Conservation (phyloP, 1,140 invertebrate species). For the Plectus sambesii region DNA sequence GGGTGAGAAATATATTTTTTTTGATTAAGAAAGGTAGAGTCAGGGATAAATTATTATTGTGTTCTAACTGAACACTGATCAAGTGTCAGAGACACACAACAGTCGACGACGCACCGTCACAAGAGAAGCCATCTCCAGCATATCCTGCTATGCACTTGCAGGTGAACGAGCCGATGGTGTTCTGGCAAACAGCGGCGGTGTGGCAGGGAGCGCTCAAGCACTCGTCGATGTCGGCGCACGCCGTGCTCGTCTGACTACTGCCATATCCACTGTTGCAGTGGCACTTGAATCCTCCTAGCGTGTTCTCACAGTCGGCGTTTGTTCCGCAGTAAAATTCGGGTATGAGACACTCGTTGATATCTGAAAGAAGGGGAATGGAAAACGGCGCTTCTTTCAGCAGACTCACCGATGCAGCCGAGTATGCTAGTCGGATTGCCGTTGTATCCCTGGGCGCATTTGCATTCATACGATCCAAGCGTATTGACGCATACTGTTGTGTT, state of each 20-base stretch:
- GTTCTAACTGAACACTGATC: too few relatives aligned
- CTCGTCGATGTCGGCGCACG: slow-evolving; percentile 27
- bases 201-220: slow-evolving; percentile 25
- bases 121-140: slow-evolving; percentile 11
- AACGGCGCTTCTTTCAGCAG: too few relatives aligned
- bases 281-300: slow-evolving; percentile 18
- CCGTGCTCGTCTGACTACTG: too few relatives aligned
- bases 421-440: slow-evolving; percentile 17
- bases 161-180: slow-evolving; percentile 29
- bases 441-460: slow-evolving; percentile 21
- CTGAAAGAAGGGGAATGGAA: too few relatives aligned
- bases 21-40: too few relatives aligned
- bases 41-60: too few relatives aligned
- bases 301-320: slow-evolving; percentile 17
- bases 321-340: slow-evolving; percentile 11
- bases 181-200: slow-evolving; percentile 25
- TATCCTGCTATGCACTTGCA: slow-evolving; percentile 14
- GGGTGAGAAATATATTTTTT: too few relatives aligned
- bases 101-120: not conserved
- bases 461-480: slow-evolving; percentile 26
- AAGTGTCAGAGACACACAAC: too few relatives aligned
- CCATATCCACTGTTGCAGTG: slow-evolving; percentile 18
- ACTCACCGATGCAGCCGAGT: slow-evolving; percentile 13
- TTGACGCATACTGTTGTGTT: slow-evolving; percentile 25
- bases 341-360: slow-evolving; percentile 19